Evolutionary conservation across 2,113 vertebrate species (phyloP), one percentile per base, ranked within the genome.

Genomic region (Upupa epops): DNA sequence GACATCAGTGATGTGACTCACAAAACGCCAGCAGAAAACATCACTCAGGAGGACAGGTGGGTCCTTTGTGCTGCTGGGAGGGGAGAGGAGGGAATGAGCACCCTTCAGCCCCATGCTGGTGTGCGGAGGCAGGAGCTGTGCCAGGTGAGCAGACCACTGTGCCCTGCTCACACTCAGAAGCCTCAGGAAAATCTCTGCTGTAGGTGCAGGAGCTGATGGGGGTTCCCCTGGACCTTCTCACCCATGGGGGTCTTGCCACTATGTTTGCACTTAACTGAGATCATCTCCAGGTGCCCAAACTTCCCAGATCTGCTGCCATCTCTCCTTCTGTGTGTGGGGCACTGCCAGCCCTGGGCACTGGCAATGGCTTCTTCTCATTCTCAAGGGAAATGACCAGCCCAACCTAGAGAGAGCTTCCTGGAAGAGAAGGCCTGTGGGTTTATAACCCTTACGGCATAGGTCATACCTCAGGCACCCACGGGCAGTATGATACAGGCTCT

Each of bases 1-100:
- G 93, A 94, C 92, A 92, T 94, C 93, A 89, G 42, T 2, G 52
- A 40, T 26, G 84, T 95, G 95, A 95, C 87, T 94, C 93, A 89
- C 29, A 63, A 2, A 92, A 12, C 3, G 3, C 21, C 69, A 22
- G 73, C 7, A 10, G 64, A 70, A 58, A 89, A 77, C 73, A 74
- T 32, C 73, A 32, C n/a, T 77, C 65, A 8, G 69, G 73, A 89
- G 89, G 73, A 56, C 84, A 78, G 54, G 73, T 58, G 28, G 48
- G 51, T 73, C 26, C 46, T 60, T 80, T 36, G 59, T 1, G 32
- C 69, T 60, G 45, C n/a, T 2, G 29, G 29, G 25, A 32, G 13
- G 54, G 52, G 16, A 34, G 34, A n/a, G 84, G 42, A 48, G 8
- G 37, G 48, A 86, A 32, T 18, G 29, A 68, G 10, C 51, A 58